A percentile compares a stretch with the other conserved stretches of the same genome.
These are phyloP conservation scores for Stegostoma tigrinum DNA, from an alignment of 2,113 vertebrate genomes.

Conservation along the genomic window DNA sequence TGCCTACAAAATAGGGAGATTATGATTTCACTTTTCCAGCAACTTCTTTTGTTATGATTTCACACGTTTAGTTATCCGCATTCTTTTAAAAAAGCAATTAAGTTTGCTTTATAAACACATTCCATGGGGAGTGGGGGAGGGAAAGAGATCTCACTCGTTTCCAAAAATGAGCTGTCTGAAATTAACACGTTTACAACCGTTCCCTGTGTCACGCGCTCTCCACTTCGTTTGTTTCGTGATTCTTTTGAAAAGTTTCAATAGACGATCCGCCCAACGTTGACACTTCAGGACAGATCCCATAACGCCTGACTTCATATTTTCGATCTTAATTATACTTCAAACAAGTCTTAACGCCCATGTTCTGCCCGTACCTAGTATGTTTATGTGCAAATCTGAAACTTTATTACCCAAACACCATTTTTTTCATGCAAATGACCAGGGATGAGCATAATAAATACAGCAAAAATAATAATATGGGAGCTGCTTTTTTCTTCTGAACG, in stretches of 20 bases:
- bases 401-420: conserved; percentile 35
- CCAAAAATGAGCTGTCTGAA: conserved; percentile 45
- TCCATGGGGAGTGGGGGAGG: background rate
- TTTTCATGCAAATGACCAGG: conserved; percentile 15
- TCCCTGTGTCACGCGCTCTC: conserved; percentile 50
- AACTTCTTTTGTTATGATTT: background rate
- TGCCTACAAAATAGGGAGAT: background rate
- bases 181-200: conserved; percentile 49
- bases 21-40: background rate
- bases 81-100: background rate
- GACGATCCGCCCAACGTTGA: conserved; percentile 62
- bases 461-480: conserved; percentile 89
- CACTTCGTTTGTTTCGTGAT: conserved; percentile 51
- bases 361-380: conserved; percentile 34
- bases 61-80: background rate
- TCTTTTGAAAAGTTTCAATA: conserved; percentile 65
- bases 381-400: conserved; percentile 34
- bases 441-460: conserved; percentile 27
- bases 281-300: conserved; percentile 65
- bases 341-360: conserved; percentile 60
- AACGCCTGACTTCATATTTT: conserved; percentile 64
- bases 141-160: conserved; percentile 13
- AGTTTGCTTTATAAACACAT: conserved; percentile 48
- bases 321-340: conserved; percentile 60
- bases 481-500: conserved; percentile 85